Conservation (phyloP, 2,888 invertebrate genomes). For the Oegoconia quadripuncta region DNA sequence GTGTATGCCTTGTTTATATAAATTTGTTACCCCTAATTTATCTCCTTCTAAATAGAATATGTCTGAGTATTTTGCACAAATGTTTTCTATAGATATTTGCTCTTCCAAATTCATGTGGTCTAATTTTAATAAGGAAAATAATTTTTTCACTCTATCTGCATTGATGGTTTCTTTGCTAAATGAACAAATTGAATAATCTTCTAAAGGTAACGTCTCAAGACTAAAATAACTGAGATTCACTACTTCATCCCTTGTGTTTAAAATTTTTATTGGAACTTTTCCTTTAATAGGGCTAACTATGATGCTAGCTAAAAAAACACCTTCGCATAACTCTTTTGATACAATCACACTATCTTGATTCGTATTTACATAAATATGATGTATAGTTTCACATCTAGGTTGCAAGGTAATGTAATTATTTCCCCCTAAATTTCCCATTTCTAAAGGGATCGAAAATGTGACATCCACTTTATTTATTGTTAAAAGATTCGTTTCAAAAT, state of each 20-base stretch:
- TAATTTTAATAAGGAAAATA: too few species aligned
- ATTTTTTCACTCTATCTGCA: constrained; percentile 20
- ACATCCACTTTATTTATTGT: constrained; percentile 2
- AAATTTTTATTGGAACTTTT: constrained; percentile 17
- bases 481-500: constrained; percentile 9
- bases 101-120: too few species aligned
- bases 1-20: not conserved
- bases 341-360: constrained; percentile 17
- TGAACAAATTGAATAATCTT: constrained; percentile 16
- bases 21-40: not conserved
- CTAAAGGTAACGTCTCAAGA: constrained; percentile 3
- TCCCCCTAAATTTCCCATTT: not conserved
- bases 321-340: constrained; percentile 16
- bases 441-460: not conserved
- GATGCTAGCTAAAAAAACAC: too few species aligned
- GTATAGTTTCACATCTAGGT: constrained; percentile 18
- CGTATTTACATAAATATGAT: constrained; percentile 13
- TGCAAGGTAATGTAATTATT: constrained; percentile 10
- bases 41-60: not conserved
- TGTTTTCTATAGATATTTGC: too few species aligned
- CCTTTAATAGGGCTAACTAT: constrained; percentile 17
- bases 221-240: constrained; percentile 6
- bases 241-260: constrained; percentile 19
- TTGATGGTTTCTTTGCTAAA: constrained; percentile 16
- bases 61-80: too few species aligned